Evolutionary conservation across 2,113 vertebrate species (phyloP).

Genomic region (Pachycephala philippinensis): DNA sequence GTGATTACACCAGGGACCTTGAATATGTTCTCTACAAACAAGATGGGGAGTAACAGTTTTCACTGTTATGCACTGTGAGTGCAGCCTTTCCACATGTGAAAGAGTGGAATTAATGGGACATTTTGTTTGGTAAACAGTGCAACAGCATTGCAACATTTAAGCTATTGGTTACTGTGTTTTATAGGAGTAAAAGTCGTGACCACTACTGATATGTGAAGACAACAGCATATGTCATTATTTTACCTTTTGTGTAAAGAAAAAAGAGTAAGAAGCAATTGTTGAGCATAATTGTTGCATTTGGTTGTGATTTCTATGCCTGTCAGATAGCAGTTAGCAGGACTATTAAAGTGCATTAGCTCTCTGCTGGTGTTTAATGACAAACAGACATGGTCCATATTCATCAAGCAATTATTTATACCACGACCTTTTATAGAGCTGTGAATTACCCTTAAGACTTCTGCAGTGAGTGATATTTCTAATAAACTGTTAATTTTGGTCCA

Average conservation of each 20-base stretch:
- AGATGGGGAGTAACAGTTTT: not conserved
- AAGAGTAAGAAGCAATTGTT: not conserved
- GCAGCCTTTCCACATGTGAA: not conserved
- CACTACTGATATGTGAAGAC: not conserved
- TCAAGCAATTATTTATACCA: slow-evolving; percentile 69
- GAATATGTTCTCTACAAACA: not conserved
- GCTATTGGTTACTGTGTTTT: not conserved
- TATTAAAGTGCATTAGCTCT: slow-evolving; percentile 65
- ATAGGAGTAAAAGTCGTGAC: not conserved
- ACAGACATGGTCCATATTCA: slow-evolving; percentile 53
- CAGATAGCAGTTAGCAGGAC: slow-evolving; percentile 49
- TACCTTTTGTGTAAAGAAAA: not conserved
- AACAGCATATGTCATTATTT: slow-evolving; percentile 10
- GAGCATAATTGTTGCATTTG: slow-evolving; percentile 34
- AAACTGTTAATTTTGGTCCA: slow-evolving; percentile 57
- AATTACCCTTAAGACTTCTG: slow-evolving; percentile 66
- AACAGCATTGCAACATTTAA: not conserved
- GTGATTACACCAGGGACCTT: not conserved
- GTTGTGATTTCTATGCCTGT: not conserved
- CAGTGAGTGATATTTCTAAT: slow-evolving; percentile 70
- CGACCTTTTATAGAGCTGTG: slow-evolving; percentile 61
- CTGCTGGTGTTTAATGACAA: slow-evolving; percentile 73
- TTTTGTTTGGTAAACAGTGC: not conserved
- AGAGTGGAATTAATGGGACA: not conserved
- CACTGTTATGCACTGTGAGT: not conserved